Base-by-base conservation (phyloP, 1,140 invertebrate genomes). In the Drosophila nikananu region DNA sequence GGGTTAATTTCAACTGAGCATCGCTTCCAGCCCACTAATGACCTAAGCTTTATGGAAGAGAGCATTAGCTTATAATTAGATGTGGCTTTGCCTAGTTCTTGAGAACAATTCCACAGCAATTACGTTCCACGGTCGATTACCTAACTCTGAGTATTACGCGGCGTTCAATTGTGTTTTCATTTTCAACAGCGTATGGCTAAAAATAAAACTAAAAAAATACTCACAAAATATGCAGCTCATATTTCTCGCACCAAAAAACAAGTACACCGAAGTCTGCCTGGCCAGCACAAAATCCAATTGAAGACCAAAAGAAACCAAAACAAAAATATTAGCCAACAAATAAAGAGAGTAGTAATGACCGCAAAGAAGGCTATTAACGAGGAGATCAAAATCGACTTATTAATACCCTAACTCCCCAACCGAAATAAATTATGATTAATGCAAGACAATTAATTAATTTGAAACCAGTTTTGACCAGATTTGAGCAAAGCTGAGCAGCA, bases 161-260 rank as follows among this genome's bases (percentile, higher is more conserved):
- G 25, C 59, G 42, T 68, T 79, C 74, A 44, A 77, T 64, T 75
- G 72, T 86, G 59, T 87, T 80, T 77, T 83, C 57, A 71, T 79
- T 67, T 64, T 77, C 44, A 67, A 67, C 32, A 17, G 52, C 32
- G 64, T 57, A 61, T 37, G 42, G 77, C 65, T 64, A 79, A 68
- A 73, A 64, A 71, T 87, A 87, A 42, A 61, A 10, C 27, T 7
- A 23, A 61, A 49, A 27, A 72, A 81, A 75, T 42, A 72, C 49
- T 42, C 51, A 57, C 67, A 60, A 60, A 60, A 62, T 72, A 63
- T 87, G 68, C 49, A 89, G 80, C 80, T 89, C 72, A 89, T 78
- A 87, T 89, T 81, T 81, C 84, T 46, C 27, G 39, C 25, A n/a
- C 12, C 44, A 65, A 66, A 52, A 60, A 54, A 25, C 25, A 67